phyloP scores from a whole-genome alignment of 2,113 vertebrate species.

The Sardina pilchardus region DNA sequence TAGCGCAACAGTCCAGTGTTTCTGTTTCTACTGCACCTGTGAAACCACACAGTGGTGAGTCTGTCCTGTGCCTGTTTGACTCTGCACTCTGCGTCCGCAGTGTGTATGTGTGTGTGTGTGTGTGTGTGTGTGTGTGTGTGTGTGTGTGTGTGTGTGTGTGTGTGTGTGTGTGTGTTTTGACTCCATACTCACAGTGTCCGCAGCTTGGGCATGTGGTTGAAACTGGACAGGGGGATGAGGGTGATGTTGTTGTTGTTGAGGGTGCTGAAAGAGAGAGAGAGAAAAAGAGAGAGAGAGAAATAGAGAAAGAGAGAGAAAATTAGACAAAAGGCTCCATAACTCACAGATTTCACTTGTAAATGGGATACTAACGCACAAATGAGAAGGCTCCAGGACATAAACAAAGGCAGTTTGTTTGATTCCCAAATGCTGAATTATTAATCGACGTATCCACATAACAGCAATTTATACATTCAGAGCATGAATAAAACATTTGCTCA shows the following conservation, averaged over 20 bases:
- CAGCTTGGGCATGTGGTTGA: constrained; percentile 99
- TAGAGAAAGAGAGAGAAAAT: constrained; percentile 33
- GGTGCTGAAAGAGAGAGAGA: constrained; percentile 73
- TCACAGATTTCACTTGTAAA: too few species aligned
- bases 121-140: too few species aligned
- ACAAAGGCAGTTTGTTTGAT: constrained; percentile 7
- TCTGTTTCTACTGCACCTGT: too few species aligned
- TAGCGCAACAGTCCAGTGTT: too few species aligned
- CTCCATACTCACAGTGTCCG: constrained; percentile 91
- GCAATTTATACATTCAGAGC: neutral
- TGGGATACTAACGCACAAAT: too few species aligned
- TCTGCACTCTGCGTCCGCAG: too few species aligned
- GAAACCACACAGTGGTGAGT: neutral
- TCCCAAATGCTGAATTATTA: neutral
- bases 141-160: too few species aligned
- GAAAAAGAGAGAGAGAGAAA: constrained; percentile 24
- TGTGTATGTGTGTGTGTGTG: too few species aligned
- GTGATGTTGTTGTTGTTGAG: constrained; percentile 99
- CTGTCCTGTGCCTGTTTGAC: neutral
- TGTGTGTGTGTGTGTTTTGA: too few species aligned
- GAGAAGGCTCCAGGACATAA: neutral
- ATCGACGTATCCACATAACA: constrained; percentile 7
- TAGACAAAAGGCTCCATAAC: neutral
- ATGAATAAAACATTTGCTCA: too few species aligned
- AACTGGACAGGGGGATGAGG: constrained; percentile 96